Evolutionary conservation across 2,888 invertebrate species (phyloP).

Genomic region (Eumerus sabulonum): DNA sequence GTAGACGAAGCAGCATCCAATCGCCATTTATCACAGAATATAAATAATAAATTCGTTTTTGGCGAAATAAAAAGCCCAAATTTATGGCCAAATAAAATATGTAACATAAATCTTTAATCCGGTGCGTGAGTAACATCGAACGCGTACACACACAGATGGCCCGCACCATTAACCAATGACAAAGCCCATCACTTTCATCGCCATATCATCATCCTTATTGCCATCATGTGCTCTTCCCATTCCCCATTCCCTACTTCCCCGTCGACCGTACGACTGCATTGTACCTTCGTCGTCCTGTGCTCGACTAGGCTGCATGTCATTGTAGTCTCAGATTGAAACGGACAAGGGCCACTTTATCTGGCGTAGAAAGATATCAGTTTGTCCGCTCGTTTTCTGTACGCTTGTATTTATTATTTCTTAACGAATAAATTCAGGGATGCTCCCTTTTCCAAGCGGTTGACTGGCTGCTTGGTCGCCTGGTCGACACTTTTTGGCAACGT

Average conservation of each 20-base stretch:
- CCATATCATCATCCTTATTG: conserved; percentile 49
- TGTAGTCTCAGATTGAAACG: conserved; percentile 62
- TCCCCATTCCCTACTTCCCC: no score
- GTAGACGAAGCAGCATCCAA: conserved; percentile 6
- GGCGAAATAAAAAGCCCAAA: conserved; percentile 68
- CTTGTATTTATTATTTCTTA: conserved; percentile 37
- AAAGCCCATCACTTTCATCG: conserved; percentile 66
- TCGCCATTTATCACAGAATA: conserved; percentile 57
- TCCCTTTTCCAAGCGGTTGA: background rate
- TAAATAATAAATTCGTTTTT: conserved; percentile 69
- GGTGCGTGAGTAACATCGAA: conserved; percentile 65
- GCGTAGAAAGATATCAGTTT: background rate
- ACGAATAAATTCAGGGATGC: conserved; percentile 10
- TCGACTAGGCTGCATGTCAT: conserved; percentile 8
- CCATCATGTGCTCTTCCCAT: no score
- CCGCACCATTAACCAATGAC: conserved; percentile 63
- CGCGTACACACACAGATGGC: conserved; percentile 58
- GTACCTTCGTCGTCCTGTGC: background rate
- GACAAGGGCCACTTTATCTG: conserved; percentile 59
- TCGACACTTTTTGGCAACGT: conserved; percentile 1
- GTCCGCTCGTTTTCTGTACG: conserved; percentile 2
- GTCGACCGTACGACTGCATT: background rate
- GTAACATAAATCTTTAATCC: conserved; percentile 70
- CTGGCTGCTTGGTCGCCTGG: background rate
- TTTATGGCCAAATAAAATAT: conserved; percentile 70